Base-by-base conservation (phyloP, 2,888 invertebrate genomes). In the Allygus modestus region DNA sequence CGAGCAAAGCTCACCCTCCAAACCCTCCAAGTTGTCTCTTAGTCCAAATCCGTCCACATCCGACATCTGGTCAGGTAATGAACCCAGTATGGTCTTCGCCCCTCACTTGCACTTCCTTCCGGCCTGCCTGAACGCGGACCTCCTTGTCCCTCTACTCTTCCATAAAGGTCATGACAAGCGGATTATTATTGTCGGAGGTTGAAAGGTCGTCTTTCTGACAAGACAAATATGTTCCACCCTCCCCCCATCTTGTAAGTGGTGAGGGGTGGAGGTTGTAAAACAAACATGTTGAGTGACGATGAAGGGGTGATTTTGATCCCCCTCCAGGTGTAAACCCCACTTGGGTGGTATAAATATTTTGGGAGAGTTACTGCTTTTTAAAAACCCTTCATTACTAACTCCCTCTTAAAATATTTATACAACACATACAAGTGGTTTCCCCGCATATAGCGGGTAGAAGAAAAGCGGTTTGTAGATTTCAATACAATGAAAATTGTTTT, bases 41-140 rank as follows among this genome's bases (percentile, higher is more conserved):
- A 51, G 17, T 51, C 4, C 9, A 51, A 51, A 15, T 51, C 51
- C 51, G 51, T 51, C 51, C 4, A 2, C 15, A 51, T n/a, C n/a
- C n/a, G n/a, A n/a, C n/a, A n/a, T n/a, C 51, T 9, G 9, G 51
- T 51, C 51, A 51, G 15, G 51, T 51, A 51, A 51, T 51, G 51
- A 51, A 15, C 17, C 51, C 51, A 51, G n/a, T 15, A 51, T 51
- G 51, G 1, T 51, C 51, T 17, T 17, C 51, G n/a, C n/a, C n/a
- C n/a, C n/a, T n/a, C n/a, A n/a, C n/a, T n/a, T n/a, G n/a, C n/a
- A 51, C 51, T 17, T 51, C 51, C 51, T 51, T 51, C 51, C 51
- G 51, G 4, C 51, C 51, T 51, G 51, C 51, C 51, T 51, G 51
- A 51, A 51, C 51, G 12, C n/a, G n/a, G 51, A 51, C 51, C 51